A percentile compares a stretch with the other conserved stretches of the same genome.
Evolutionary conservation across 2,797 vertebrate species (phyloP).

Genomic region (Threskiornis aethiopicus): DNA sequence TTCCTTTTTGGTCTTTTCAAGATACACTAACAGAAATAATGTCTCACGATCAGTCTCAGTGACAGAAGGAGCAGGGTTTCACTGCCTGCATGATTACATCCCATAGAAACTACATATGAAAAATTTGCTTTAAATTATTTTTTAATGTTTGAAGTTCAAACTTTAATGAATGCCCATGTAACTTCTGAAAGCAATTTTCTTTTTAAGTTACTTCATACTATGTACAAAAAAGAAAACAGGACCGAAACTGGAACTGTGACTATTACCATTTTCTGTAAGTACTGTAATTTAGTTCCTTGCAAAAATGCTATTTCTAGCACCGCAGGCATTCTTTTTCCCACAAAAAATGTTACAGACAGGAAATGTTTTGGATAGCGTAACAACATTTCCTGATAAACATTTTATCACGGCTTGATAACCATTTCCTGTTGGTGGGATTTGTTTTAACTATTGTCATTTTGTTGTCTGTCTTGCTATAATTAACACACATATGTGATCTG

Average conservation of each 20-base stretch:
- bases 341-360: slow-evolving; percentile 35
- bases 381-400: slow-evolving; percentile 71
- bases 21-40: not conserved
- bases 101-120: not conserved
- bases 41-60: not conserved
- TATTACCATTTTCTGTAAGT: not conserved
- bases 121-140: not conserved
- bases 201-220: not conserved
- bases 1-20: not conserved
- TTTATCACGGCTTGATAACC: slow-evolving; percentile 66
- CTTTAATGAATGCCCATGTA: not conserved
- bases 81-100: not conserved
- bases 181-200: not conserved
- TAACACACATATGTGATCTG: slow-evolving; percentile 19
- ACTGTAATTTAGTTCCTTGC: not conserved
- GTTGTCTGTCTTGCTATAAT: slow-evolving; percentile 58
- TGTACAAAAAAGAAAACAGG: not conserved
- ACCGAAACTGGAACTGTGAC: not conserved
- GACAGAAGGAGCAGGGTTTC: not conserved
- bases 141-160: not conserved
- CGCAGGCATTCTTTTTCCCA: slow-evolving; percentile 8
- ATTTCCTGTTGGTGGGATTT: slow-evolving; percentile 64
- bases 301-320: slow-evolving; percentile 26
- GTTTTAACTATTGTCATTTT: slow-evolving; percentile 25
- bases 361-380: slow-evolving; percentile 65